Base-by-base conservation (phyloP, 2,113 vertebrate genomes). In the Microcebus ravelobensis region DNA sequence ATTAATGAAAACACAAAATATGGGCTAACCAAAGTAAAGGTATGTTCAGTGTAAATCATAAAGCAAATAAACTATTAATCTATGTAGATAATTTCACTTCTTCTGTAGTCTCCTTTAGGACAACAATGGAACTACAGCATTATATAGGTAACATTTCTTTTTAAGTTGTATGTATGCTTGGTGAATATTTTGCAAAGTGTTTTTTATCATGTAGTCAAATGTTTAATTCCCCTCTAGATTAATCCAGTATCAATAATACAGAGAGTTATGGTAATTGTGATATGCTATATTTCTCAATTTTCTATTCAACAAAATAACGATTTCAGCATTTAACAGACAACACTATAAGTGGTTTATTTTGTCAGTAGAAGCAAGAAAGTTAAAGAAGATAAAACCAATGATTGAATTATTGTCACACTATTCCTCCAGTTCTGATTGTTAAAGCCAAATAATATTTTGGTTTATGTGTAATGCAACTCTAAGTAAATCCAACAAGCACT, bases 271-370 rank as follows among this genome's bases (percentile, higher is more conserved):
- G 9, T 70, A 21, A 48, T 6, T 42, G 1, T 45, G 8, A 61
- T 68, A 20, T 67, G 29, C 45, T 63, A 50, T 48, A 73, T 50
- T 76, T 77, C 68, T 85, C 11, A 48, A n/a, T 61, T 59, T 67
- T 84, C 63, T 93, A 23, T n/a, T 87, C 17, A 84, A 97, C 90
- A 89, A 31, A 20, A 96, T 84, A 63, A 17, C 29, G 11, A 70
- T 65, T 81, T 85, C 25, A 45, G 36, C 67, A 55, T 63, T 90
- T 93, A 84, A 48, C 48, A 80, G 31, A 74, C 11, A 68, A 14
- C 52, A 23, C 8, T 57, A 67, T 52, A 83, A 71, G 10, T 67
- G 14, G 50, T 68, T 71, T 81, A 65, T 71, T 92, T 74, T 61
- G 7, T 63, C 23, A 68, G 17, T n/a, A 71, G 36, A 39, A 74